Conservation (phyloP, 92 coral and sea anemone species). For the Chrysogorgia sp. region DNA sequence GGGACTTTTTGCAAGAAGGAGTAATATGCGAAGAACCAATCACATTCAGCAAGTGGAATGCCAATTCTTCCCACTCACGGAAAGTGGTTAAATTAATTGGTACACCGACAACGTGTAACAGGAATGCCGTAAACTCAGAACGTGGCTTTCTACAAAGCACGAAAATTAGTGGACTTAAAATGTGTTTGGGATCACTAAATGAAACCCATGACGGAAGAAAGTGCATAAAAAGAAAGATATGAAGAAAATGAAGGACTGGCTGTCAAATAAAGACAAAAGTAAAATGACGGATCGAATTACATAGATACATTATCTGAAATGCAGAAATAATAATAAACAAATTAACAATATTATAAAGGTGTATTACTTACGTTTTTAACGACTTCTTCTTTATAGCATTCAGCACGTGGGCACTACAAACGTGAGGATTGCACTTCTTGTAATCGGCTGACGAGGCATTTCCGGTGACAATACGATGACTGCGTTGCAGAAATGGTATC, state of each 20-base stretch:
- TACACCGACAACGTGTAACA: background rate
- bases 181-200: background rate
- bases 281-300: background rate
- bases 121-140: background rate
- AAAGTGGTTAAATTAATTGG: background rate
- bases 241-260: no score
- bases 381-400: background rate
- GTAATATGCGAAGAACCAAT: background rate
- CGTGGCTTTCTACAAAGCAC: no score
- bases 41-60: background rate
- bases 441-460: background rate
- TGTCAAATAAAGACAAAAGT: no score
- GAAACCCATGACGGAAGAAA: background rate
- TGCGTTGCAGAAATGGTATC: background rate
- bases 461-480: background rate
- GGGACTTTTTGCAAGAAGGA: background rate
- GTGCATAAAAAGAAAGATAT: no score
- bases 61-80: background rate
- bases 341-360: background rate
- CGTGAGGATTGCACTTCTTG: background rate
- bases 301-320: background rate
- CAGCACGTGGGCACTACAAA: background rate
- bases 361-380: conserved; percentile 1
- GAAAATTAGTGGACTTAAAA: no score
- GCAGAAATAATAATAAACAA: background rate